Base-by-base conservation (phyloP, 2,797 vertebrate species). In the Argentina silus region DNA sequence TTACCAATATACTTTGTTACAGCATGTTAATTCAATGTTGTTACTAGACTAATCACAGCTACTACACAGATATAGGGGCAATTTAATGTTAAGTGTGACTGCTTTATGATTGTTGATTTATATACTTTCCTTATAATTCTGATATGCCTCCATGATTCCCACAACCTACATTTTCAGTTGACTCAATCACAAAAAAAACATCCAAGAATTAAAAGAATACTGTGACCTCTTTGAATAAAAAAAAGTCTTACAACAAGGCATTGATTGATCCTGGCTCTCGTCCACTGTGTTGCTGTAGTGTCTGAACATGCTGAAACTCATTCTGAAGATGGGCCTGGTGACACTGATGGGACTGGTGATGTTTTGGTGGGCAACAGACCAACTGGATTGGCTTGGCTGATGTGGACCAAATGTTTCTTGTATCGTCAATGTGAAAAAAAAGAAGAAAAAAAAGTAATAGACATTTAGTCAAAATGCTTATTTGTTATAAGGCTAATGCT, bases 311-410 rank as follows among this genome's bases (percentile, higher is more conserved):
- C 72, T 93, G 75, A 90, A 86, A 74, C 60, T 85, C 75, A 81
- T 80, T 2, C 64, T 90, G 75, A 90, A 79, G 70, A 80, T 90
- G 79, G 62, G 67, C 74, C 66, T 91, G 73, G 76, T 86, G 63
- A 70, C 85, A 4, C 59, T 67, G 74, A 67, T 79, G 47, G 94
- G 94, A 3, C 69, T 93, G 45, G 43, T 92, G 70, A 81, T 91
- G 74, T 89, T 88, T 79, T 91, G 83, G 88, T 86, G 91, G 81
- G 83, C 78, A 68, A 85, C 86, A 78, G 85, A 91, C 57, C 83
- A 85, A 68, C 69, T 79, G 11, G 86, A 88, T 17, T 90, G 85
- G 88, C 67, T 86, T 50, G 70, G 65, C 42, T 82, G 75, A 81
- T 14, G 14, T 8, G 21, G 47, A 36, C 12, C 48, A 51, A 48